Evolutionary conservation across 2,797 vertebrate genomes (phyloP).

Genomic region (Clangula hyemalis): DNA sequence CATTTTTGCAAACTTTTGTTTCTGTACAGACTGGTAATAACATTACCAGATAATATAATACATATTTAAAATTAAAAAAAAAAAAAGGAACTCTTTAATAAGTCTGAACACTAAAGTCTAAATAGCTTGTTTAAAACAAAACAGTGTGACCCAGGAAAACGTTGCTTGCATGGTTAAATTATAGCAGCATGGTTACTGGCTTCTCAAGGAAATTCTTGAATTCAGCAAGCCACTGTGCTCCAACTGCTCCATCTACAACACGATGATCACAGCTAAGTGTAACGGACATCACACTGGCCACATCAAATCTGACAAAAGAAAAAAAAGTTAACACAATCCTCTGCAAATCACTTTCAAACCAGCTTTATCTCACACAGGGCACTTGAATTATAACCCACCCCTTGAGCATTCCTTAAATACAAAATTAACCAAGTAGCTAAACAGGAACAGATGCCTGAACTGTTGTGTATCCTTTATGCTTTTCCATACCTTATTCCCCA

Average conservation of each 20-base stretch:
- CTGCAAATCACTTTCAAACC: not conserved
- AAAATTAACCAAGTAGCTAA: not conserved
- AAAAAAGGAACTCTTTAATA: slow-evolving; percentile 74
- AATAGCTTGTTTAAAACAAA: slow-evolving; percentile 77
- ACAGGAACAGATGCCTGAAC: not conserved
- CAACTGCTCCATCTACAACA: slow-evolving; percentile 95
- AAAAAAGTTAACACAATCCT: not conserved
- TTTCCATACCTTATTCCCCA: not conserved
- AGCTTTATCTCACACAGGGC: rapidly evolving
- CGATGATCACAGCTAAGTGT: slow-evolving; percentile 97
- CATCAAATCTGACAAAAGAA: slow-evolving; percentile 85
- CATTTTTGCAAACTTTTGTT: slow-evolving; percentile 75
- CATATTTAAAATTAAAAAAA: slow-evolving; percentile 68
- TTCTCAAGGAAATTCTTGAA: slow-evolving; percentile 96
- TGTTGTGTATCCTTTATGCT: not conserved
- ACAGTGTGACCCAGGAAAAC: slow-evolving; percentile 59
- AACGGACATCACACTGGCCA: slow-evolving; percentile 93
- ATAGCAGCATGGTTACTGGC: slow-evolving; percentile 94
- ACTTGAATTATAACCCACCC: not conserved
- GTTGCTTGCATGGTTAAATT: slow-evolving; percentile 66
- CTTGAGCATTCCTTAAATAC: not conserved
- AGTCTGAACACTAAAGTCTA: slow-evolving; percentile 74
- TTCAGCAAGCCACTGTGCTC: slow-evolving; percentile 97
- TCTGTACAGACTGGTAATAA: slow-evolving; percentile 75
- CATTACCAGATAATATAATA: slow-evolving; percentile 76